Percentiles rank a stretch among this genome's conserved stretches.
phyloP scores from a whole-genome alignment of 37 sponge, comb jelly and placozoan species.

The Oscarella lobularis region DNA sequence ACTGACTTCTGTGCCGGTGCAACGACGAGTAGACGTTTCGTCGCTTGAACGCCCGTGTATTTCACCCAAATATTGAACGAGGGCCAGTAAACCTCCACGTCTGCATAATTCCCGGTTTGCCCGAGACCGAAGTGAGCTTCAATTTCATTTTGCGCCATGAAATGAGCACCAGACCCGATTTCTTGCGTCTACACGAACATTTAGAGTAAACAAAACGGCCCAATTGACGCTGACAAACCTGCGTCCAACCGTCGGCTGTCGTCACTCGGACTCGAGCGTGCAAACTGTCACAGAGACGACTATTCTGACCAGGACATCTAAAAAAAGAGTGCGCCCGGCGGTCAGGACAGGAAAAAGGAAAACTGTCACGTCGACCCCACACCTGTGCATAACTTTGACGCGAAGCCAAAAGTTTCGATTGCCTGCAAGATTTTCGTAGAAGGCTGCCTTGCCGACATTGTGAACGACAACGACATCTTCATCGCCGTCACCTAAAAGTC shows the following conservation, averaged over 20 bases:
- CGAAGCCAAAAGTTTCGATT: neutral
- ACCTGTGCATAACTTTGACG: neutral
- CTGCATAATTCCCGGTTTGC: neutral
- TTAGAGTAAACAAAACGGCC: neutral
- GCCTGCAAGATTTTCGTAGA: constrained; percentile 1
- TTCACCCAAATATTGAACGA: neutral
- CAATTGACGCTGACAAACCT: neutral
- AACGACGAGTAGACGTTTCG: neutral
- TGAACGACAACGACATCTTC: constrained; percentile 3
- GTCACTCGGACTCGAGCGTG: neutral
- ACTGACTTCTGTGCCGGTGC: neutral
- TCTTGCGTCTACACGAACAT: constrained; percentile 4
- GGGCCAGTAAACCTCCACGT: neutral
- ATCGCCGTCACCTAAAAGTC: constrained; percentile 3
- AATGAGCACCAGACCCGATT: constrained; percentile 7
- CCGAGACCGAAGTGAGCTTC: constrained; percentile 4
- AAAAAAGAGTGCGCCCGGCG: neutral
- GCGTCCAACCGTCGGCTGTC: constrained; percentile 1
- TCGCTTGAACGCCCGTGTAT: neutral
- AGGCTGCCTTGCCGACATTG: neutral
- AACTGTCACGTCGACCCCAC: neutral
- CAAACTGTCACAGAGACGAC: constrained; percentile 3
- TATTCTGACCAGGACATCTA: neutral
- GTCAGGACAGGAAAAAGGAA: neutral
- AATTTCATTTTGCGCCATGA: constrained; percentile 5